These are phyloP conservation scores for Barnardius zonarius DNA, from an alignment of 2,113 vertebrate species.

Conservation along the genomic window DNA sequence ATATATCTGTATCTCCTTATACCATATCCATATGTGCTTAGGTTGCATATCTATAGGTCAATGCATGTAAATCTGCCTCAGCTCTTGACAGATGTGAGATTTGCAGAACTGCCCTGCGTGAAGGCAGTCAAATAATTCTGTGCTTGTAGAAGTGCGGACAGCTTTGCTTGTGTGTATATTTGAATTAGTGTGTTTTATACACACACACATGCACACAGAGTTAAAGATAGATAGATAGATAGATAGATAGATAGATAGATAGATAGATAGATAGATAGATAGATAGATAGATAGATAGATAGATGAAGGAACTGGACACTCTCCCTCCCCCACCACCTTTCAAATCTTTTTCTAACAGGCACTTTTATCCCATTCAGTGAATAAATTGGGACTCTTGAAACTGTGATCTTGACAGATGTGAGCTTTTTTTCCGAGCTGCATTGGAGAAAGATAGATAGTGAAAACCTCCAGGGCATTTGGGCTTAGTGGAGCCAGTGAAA, in stretches of 20 bases:
- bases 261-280: no score
- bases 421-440: slow-evolving; percentile 52
- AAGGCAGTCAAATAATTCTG: neutral
- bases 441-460: slow-evolving; percentile 66
- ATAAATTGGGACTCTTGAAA: slow-evolving; percentile 68
- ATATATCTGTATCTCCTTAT: neutral
- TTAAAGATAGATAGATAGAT: neutral
- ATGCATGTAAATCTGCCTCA: slow-evolving; percentile 24
- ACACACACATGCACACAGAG: neutral
- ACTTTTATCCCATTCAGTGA: slow-evolving; percentile 62
- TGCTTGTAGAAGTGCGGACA: neutral
- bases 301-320: slow-evolving; percentile 17
- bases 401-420: slow-evolving; percentile 71
- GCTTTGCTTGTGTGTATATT: neutral
- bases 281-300: no score
- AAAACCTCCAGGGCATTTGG: slow-evolving; percentile 68
- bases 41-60: slow-evolving; percentile 34
- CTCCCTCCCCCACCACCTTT: neutral
- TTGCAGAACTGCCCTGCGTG: neutral
- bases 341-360: slow-evolving; percentile 55
- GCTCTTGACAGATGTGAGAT: slow-evolving; percentile 35
- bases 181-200: neutral
- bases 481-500: slow-evolving; percentile 66
- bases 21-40: slow-evolving; percentile 16
- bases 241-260: no score